These are phyloP conservation scores for Antheraea assamensis DNA, from an alignment of 2,888 invertebrate species.

Conservation along the genomic window DNA sequence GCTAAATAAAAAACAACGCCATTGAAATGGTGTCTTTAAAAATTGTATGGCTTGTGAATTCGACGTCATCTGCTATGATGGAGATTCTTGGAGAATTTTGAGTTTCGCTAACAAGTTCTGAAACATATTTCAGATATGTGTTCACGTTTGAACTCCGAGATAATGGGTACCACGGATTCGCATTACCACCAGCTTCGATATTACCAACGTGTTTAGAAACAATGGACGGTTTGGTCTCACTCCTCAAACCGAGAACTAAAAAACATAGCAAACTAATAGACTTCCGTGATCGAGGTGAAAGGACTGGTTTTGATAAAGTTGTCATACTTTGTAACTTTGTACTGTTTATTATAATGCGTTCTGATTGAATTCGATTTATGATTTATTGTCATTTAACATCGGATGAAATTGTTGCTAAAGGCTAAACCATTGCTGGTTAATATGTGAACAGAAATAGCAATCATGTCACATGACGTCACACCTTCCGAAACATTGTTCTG, in stretches of 20 bases:
- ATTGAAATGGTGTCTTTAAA: not conserved
- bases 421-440: too few species aligned
- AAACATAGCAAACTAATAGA: conserved; percentile 12
- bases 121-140: conserved; percentile 68
- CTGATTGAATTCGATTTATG: conserved; percentile 35
- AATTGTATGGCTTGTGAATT: not conserved
- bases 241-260: conserved; percentile 33
- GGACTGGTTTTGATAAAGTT: conserved; percentile 36
- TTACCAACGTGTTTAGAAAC: conserved; percentile 84
- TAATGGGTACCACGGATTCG: conserved; percentile 83
- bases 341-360: conserved; percentile 53
- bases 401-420: too few species aligned
- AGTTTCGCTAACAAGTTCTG: not conserved
- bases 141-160: conserved; percentile 87
- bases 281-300: conserved; percentile 19
- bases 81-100: not conserved
- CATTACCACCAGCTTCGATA: conserved; percentile 84
- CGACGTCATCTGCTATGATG: not conserved
- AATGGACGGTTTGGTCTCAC: conserved; percentile 71
- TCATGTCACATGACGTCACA: too few species aligned
- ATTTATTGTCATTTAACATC: too few species aligned
- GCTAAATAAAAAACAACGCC: not conserved
- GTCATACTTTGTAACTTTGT: conserved; percentile 45
- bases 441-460: too few species aligned
- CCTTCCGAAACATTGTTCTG: too few species aligned